Evolutionary conservation across 2,113 vertebrate species (phyloP), one percentile per base, ranked within the genome.

Genomic region (Corythoichthys haematopterus): DNA sequence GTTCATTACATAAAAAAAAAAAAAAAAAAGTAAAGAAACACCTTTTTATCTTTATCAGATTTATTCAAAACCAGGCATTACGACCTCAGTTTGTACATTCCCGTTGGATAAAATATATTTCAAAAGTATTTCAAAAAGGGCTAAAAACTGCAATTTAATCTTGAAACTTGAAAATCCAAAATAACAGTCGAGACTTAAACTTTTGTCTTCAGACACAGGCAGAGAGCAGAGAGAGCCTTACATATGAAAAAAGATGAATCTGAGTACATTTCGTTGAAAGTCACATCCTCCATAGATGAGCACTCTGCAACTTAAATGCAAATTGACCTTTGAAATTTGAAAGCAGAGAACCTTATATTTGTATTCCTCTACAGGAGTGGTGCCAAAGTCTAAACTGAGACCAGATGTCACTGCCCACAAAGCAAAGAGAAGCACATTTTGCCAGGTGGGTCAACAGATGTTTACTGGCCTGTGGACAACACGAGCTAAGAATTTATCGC

Each of bases 271-370:
- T 58, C 61, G 51, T 66, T 74, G 56, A 69, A 57, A 40, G 51
- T 45, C 45, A 63, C 50, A 73, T 70, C 66, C 69, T 75, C 51
- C 0, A 72, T 66, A 69, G 66, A 66, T 74, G 75, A 74, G 15
- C n/a, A 15, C 1, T 33, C 16, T 52, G 20, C 9, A 2, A 5
- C 60, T 70, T 36, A 64, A 75, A 71, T 61, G 58, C 60, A 45
- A 75, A 66, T 67, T 79, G 70, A 83, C 71, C 79, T 86, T 76
- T 85, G 77, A 82, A 67, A 67, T 72, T 62, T 36, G 65, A 10
- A 76, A 75, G 7, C 71, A 74, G 45, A 65, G 53, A 68, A 36
- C 9, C 6, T 8, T 8, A 43, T 5, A 43, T 43, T 13, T 4
- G 2, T 47, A 64, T 61, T 43, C 40, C 40, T 36, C 65, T 10